phyloP scores from a whole-genome alignment of 2,888 invertebrate species.

The Apamea monoglypha region DNA sequence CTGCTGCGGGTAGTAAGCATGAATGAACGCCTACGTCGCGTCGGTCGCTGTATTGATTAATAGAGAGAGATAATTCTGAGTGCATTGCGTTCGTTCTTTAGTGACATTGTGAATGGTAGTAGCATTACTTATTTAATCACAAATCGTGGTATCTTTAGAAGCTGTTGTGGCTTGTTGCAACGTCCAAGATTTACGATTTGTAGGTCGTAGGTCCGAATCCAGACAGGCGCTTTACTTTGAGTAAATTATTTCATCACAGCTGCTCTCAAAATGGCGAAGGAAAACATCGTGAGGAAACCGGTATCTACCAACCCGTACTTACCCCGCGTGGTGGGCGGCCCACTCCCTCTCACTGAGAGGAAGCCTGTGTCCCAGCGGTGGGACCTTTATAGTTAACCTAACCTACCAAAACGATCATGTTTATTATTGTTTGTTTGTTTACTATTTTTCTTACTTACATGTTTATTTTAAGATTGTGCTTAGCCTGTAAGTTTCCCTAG shows the following conservation, averaged over 20 bases:
- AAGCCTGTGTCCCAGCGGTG: neutral
- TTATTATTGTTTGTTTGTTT: neutral
- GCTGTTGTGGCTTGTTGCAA: too few relatives aligned
- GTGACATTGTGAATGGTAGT: slow-evolving; percentile 1
- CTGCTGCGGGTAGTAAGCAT: slow-evolving; percentile 14
- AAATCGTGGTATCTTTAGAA: neutral
- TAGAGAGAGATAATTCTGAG: slow-evolving; percentile 47
- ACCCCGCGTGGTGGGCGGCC: neutral
- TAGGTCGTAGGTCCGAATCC: neutral
- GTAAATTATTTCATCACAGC: too few relatives aligned
- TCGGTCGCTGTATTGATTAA: slow-evolving; percentile 45
- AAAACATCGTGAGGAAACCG: neutral
- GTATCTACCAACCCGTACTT: neutral
- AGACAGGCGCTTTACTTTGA: too few relatives aligned
- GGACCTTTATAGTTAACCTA: neutral
- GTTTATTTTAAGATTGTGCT: slow-evolving; percentile 5
- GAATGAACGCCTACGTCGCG: slow-evolving; percentile 53
- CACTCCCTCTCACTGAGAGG: neutral
- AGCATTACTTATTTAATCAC: neutral
- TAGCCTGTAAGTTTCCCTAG: neutral
- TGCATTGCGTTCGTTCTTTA: slow-evolving; percentile 23
- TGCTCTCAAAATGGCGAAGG: neutral
- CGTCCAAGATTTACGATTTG: too few relatives aligned
- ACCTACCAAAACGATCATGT: neutral
- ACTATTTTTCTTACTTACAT: neutral